Conservation (phyloP, 2,797 vertebrate species). For the Tamandua tetradactyla region DNA sequence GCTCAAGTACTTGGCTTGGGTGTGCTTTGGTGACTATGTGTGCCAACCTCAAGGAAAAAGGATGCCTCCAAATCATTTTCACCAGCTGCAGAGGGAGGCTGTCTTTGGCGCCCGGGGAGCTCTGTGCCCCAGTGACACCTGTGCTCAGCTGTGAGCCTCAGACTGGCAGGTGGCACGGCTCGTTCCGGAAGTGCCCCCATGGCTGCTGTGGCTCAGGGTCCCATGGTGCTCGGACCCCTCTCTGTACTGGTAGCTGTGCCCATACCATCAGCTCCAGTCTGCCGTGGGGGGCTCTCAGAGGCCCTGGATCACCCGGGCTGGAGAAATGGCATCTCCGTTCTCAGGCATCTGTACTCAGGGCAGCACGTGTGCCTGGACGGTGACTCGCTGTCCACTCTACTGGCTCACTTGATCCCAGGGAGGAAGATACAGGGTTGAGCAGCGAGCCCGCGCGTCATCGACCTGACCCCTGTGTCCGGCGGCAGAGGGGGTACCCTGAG, state of each 20-base stretch:
- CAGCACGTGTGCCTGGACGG: too few relatives aligned
- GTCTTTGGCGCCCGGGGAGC: neutral
- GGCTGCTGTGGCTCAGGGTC: neutral
- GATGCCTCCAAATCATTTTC: fast-evolving
- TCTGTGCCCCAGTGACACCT: neutral
- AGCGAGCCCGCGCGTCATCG: fast-evolving
- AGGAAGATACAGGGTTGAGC: too few relatives aligned
- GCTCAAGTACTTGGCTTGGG: fast-evolving
- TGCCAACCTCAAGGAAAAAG: neutral
- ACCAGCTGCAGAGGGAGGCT: fast-evolving
- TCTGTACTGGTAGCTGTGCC: neutral
- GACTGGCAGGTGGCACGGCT: too few relatives aligned
- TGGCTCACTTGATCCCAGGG: neutral
- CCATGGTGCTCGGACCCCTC: neutral
- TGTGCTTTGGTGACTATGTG: fast-evolving
- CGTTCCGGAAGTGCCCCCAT: neutral
- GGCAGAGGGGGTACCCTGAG: too few relatives aligned
- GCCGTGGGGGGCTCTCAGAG: too few relatives aligned
- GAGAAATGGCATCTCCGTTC: too few relatives aligned
- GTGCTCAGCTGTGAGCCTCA: neutral
- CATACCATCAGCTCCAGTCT: neutral
- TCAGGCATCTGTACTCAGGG: too few relatives aligned
- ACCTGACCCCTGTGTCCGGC: neutral
- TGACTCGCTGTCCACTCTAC: neutral
- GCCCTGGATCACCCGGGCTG: too few relatives aligned